These are phyloP conservation scores for Vombatus ursinus DNA, from an alignment of 2,113 vertebrate species.

Conservation along the genomic window DNA sequence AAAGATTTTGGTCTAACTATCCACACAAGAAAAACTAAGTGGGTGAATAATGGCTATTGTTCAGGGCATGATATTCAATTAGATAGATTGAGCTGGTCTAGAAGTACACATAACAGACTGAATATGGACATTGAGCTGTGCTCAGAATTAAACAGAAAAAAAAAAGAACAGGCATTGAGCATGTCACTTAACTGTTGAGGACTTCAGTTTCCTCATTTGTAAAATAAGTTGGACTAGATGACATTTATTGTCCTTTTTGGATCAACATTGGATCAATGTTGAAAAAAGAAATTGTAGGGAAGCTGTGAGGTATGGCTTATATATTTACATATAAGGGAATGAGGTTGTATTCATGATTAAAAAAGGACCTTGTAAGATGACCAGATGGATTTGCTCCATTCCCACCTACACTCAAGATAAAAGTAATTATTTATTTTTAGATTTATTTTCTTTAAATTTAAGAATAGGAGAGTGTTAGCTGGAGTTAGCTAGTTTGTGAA, in stretches of 20 bases:
- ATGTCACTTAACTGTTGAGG: neutral
- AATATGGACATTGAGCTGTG: neutral
- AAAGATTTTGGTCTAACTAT: neutral
- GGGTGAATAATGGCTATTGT: neutral
- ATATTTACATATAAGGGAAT: neutral
- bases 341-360: neutral
- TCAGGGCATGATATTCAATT: neutral
- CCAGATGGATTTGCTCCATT: neutral
- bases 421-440: neutral
- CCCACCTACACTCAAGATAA: neutral
- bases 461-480: neutral
- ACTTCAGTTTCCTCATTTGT: neutral
- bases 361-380: neutral
- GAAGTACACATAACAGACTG: neutral
- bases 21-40: neutral
- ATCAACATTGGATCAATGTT: neutral
- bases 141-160: neutral
- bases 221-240: neutral
- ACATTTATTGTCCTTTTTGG: neutral
- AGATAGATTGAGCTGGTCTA: neutral
- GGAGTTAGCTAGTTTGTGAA: neutral
- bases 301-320: neutral
- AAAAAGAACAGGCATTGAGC: neutral
- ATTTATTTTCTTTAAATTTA: neutral
- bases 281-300: neutral